Conservation (phyloP, 2,113 vertebrate genomes). For the Mesocricetus auratus region DNA sequence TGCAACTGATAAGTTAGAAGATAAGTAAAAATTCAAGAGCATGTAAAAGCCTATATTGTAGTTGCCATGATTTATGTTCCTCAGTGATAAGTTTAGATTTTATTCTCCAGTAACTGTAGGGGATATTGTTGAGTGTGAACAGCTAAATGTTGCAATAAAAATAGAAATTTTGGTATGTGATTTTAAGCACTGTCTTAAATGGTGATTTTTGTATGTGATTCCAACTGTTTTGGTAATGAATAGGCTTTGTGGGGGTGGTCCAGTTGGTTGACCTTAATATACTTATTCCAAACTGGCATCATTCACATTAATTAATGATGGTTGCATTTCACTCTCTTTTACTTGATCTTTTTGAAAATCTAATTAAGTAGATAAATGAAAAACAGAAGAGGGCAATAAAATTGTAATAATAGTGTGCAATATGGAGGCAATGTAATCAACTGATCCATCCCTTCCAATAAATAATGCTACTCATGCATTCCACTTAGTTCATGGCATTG, state of each 20-base stretch:
- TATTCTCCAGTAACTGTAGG: conserved; percentile 43
- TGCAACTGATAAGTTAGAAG: not conserved
- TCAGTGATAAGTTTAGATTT: conserved; percentile 18
- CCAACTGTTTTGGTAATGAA: not conserved
- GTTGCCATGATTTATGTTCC: not conserved
- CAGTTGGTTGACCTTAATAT: conserved; percentile 18
- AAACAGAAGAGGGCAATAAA: not conserved
- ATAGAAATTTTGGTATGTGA: not conserved
- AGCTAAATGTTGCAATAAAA: conserved; percentile 38
- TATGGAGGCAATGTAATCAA: not conserved
- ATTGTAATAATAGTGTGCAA: not conserved
- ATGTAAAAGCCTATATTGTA: not conserved
- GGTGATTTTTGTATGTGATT: conserved; percentile 5
- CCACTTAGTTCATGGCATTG: conserved; percentile 15
- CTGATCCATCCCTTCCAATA: conserved; percentile 42
- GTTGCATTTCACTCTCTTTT: not conserved
- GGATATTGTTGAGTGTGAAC: conserved; percentile 16
- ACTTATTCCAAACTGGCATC: conserved; percentile 16
- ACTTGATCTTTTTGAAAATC: not conserved
- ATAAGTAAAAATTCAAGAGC: not conserved
- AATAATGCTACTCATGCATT: conserved; percentile 39
- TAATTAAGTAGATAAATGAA: conserved; percentile 22
- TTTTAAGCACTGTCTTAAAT: not conserved
- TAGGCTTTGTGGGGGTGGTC: not conserved
- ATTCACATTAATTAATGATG: conserved; percentile 42